These are phyloP conservation scores for Acanthisitta chloris DNA, from an alignment of 2,113 vertebrate species.

Conservation along the genomic window DNA sequence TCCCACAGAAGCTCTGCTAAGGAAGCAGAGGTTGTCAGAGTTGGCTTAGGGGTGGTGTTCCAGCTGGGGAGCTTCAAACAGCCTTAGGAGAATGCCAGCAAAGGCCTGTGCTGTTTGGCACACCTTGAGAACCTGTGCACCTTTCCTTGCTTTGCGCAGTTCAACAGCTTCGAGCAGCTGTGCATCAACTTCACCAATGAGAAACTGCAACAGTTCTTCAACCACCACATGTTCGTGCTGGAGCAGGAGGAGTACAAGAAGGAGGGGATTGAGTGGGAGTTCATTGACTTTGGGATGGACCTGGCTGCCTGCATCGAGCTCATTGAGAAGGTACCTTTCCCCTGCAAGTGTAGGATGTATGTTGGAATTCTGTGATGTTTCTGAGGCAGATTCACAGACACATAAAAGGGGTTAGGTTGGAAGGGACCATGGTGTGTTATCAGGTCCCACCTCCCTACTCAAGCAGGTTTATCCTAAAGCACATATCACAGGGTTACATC, in stretches of 20 bases:
- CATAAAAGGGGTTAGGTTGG: no score
- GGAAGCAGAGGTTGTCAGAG: neutral
- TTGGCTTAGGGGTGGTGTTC: neutral
- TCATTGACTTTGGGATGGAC: constrained; percentile 80
- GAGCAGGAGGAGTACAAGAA: neutral
- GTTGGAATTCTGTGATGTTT: neutral
- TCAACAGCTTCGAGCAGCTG: constrained; percentile 85
- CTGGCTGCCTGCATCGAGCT: neutral
- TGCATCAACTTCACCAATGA: constrained; percentile 89
- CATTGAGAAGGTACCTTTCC: neutral
- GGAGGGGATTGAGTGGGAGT: neutral
- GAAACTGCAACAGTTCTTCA: constrained; percentile 71
- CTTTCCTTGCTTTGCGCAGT: constrained; percentile 65
- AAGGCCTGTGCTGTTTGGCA: neutral
- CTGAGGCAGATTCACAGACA: neutral
- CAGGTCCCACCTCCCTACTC: no score
- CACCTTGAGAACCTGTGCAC: neutral
- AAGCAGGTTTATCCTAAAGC: no score
- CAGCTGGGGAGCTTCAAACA: neutral
- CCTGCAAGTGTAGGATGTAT: neutral
- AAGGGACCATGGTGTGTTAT: no score
- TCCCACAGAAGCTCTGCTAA: neutral
- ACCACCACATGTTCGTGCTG: neutral
- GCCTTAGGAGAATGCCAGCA: neutral
- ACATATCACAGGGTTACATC: no score